phyloP scores from a whole-genome alignment of 35 echinoderm and acorn worm genomes.

The Eucidaris tribuloides region DNA sequence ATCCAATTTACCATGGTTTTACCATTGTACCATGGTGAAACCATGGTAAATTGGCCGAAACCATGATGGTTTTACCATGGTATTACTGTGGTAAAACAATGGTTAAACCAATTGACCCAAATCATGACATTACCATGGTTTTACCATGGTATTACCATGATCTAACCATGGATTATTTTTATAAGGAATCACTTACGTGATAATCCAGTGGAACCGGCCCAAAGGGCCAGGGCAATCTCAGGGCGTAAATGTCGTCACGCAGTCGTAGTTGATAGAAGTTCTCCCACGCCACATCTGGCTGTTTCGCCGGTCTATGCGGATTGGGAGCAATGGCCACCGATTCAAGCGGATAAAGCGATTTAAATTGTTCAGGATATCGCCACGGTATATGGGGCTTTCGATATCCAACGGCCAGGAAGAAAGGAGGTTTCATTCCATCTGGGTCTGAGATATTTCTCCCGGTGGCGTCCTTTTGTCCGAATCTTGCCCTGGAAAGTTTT shows the following conservation, averaged over 20 bases:
- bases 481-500: too few relatives aligned
- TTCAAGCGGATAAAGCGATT: constrained; percentile 46
- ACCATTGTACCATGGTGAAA: too few relatives aligned
- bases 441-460: too few relatives aligned
- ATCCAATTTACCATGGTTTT: too few relatives aligned
- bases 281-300: constrained; percentile 73
- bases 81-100: too few relatives aligned
- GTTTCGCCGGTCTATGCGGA: constrained; percentile 34
- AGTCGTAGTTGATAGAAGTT: constrained; percentile 40
- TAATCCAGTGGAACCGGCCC: constrained; percentile 68
- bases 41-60: too few relatives aligned
- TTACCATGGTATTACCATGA: too few relatives aligned
- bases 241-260: constrained; percentile 74
- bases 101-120: too few relatives aligned
- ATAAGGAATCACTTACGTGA: constrained; percentile 88
- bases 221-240: constrained; percentile 77
- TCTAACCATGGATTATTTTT: too few relatives aligned
- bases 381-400: constrained; percentile 86
- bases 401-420: constrained; percentile 82
- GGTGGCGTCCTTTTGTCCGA: too few relatives aligned
- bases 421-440: constrained; percentile 41
- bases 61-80: too few relatives aligned
- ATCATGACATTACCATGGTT: too few relatives aligned
- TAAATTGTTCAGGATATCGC: constrained; percentile 64
- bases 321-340: constrained; percentile 51